Conservation (phyloP, 2,888 invertebrate genomes). For the Lasioglossum villosulum region DNA sequence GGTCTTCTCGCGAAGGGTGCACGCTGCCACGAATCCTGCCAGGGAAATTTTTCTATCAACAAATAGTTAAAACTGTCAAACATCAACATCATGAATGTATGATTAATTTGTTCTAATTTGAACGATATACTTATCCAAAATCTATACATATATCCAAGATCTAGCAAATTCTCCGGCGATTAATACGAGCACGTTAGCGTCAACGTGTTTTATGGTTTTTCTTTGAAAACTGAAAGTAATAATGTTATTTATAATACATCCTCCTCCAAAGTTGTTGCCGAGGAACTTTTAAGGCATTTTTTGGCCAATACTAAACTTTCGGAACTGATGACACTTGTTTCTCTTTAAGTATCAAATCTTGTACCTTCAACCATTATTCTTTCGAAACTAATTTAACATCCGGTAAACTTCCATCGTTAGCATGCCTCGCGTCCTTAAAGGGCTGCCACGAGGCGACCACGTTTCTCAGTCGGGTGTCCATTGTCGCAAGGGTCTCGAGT, state of each 20-base stretch:
- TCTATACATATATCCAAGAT: not conserved
- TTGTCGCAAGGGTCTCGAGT: not conserved
- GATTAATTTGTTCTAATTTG: not conserved
- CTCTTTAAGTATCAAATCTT: not conserved
- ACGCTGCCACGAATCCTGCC: not conserved
- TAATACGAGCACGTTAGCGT: not conserved
- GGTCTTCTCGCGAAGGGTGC: not conserved
- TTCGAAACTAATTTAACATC: slow-evolving; percentile 5
- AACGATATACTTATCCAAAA: not conserved
- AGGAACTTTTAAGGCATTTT: not conserved
- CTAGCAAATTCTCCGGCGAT: not conserved
- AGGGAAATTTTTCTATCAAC: not conserved
- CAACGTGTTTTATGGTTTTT: not conserved
- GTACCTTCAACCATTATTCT: not conserved
- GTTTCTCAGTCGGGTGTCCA: not conserved
- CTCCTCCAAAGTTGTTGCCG: not conserved
- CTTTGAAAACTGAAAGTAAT: not conserved
- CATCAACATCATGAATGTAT: not conserved
- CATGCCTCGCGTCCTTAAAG: not conserved
- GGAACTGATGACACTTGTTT: not conserved
- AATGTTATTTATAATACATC: not conserved
- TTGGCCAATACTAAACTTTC: not conserved
- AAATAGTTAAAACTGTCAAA: not conserved
- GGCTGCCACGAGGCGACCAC: not conserved
- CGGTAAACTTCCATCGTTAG: not conserved